Base-by-base conservation (phyloP, 2,888 invertebrate genomes). In the Slavum lentiscoides region DNA sequence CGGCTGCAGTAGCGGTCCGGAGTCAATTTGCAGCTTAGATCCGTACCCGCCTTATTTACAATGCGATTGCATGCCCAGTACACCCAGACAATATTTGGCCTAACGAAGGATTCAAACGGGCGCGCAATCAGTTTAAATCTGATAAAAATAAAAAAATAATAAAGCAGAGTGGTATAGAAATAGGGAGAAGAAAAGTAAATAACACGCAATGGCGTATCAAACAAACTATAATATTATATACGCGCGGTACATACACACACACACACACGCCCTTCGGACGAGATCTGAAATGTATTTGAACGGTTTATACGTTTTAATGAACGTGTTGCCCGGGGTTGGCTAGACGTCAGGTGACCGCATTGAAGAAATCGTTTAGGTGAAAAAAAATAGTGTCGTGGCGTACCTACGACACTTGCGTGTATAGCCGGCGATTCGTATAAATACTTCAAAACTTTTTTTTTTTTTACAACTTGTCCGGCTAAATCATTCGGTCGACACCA, bases 51-150 rank as follows among this genome's bases (percentile, higher is more conserved):
- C 77, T 77, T 80, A 66, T 80, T 80, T 80, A 80, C 80, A 80
- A 72, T 70, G 30, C 77, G 77, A 69, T 77, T 77, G 80, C 80
- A 80, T 70, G 80, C 70, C 62, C 64, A 64, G 62, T 64, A 55
- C 70, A 80, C 80, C 80, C 80, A 64, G 80, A 80, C 80, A 80
- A 80, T 82, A 81, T 75, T 75, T 82, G 82, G 74, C 37, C 70
- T 80, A 82, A 81, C 68, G 80, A 82, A 82, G 61, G 80, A 64
- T 81, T 74, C 53, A 59, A 73, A 59, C 73, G 73, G 80, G 2
- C 30, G 64, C 59, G 80, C 72, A 82, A 81, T 82, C 82, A 81
- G 81, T 68, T 68, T 58, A 70, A 75, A 58, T 81, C 58, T 67
- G 69, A 72, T 72, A 74, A 74, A 82, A 30, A 68, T 19, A 62